Evolutionary conservation across 64 coral and sea anemone species (phyloP).

Genomic region (Porites lutea): DNA sequence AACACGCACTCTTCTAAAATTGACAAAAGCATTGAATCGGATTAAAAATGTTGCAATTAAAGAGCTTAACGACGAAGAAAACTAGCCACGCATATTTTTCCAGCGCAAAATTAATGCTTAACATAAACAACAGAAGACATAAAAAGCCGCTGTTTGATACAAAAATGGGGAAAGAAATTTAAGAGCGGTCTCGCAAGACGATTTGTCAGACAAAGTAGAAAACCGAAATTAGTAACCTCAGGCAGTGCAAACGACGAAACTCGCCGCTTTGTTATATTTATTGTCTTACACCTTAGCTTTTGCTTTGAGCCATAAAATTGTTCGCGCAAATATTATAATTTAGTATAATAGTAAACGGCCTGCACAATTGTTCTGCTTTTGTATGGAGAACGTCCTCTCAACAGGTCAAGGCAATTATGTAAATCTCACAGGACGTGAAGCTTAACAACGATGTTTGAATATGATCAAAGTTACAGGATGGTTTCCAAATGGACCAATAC

Average conservation of each 20-base stretch:
- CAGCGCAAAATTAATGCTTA: neutral
- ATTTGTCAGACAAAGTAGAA: neutral
- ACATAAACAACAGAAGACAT: constrained; percentile 2
- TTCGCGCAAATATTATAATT: constrained; percentile 26
- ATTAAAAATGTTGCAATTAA: constrained; percentile 32
- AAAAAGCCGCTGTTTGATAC: neutral
- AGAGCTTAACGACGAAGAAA: constrained; percentile 23
- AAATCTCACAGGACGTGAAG: constrained; percentile 19
- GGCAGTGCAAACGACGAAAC: constrained; percentile 1
- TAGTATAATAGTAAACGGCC: constrained; percentile 34
- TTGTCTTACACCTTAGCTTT: neutral
- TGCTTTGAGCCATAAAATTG: neutral
- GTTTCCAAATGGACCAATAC: constrained; percentile 10
- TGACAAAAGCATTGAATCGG: neutral
- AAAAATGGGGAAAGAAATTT: neutral
- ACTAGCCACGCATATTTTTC: neutral
- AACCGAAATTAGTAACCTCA: neutral
- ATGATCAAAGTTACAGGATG: constrained; percentile 2
- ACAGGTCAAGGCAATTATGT: constrained; percentile 50
- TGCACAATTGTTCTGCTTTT: constrained; percentile 25
- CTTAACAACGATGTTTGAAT: constrained; percentile 42
- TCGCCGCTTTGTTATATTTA: neutral
- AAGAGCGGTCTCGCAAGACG: neutral
- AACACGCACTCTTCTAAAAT: neutral
- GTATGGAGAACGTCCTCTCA: constrained; percentile 21